These are phyloP conservation scores for Cataglyphis hispanica DNA, from an alignment of 1,140 invertebrate species.

Conservation along the genomic window DNA sequence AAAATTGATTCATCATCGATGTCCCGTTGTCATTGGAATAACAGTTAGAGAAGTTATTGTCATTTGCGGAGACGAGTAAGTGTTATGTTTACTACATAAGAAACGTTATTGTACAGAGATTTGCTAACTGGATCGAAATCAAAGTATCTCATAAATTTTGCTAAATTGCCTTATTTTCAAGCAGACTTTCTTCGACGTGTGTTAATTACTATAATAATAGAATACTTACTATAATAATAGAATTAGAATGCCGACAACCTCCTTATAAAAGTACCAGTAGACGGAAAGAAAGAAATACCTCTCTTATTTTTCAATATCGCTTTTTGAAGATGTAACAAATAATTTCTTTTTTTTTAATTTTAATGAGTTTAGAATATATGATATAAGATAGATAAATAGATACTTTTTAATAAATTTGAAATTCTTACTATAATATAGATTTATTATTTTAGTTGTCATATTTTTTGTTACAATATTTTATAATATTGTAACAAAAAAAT, in stretches of 20 bases:
- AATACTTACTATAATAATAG: slow-evolving; percentile 23
- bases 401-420: neutral
- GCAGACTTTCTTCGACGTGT: neutral
- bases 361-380: neutral
- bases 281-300: neutral
- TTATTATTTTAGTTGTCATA: no score
- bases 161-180: slow-evolving; percentile 44
- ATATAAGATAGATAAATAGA: neutral
- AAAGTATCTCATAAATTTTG: slow-evolving; percentile 45
- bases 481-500: no score
- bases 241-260: neutral
- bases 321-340: neutral
- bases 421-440: neutral
- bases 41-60: slow-evolving; percentile 35
- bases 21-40: neutral
- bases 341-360: neutral
- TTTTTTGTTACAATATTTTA: neutral
- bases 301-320: neutral
- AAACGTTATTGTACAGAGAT: slow-evolving; percentile 5
- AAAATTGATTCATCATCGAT: slow-evolving; percentile 51
- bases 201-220: slow-evolving; percentile 31
- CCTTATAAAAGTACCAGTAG: neutral
- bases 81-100: neutral
- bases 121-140: neutral
- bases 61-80: slow-evolving; percentile 22